A percentile compares a stretch with the other conserved stretches of the same genome.
These are phyloP conservation scores for Chymomyza caudatula DNA, from an alignment of 2,888 invertebrate genomes.

Conservation along the genomic window DNA sequence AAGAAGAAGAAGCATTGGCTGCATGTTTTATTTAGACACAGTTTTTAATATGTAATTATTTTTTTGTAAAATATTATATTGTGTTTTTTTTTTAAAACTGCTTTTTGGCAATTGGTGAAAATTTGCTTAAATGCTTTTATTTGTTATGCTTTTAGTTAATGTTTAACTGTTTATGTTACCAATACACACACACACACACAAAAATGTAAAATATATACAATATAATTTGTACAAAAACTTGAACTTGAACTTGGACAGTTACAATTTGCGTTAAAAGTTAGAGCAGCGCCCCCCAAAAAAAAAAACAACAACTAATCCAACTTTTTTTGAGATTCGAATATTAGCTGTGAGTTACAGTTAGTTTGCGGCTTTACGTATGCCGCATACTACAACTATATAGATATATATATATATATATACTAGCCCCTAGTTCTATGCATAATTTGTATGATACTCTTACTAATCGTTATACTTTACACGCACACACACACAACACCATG, in stretches of 20 bases:
- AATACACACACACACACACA: conserved; percentile 66
- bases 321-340: too few species aligned
- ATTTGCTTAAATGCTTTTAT: conserved; percentile 10
- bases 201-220: conserved; percentile 61
- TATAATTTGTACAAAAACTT: conserved; percentile 30
- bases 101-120: conserved; percentile 31
- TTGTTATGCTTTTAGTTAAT: conserved; percentile 13
- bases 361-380: too few species aligned
- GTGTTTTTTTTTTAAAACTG: conserved; percentile 16
- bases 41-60: not conserved
- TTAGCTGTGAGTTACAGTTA: too few species aligned
- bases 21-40: conserved; percentile 43
- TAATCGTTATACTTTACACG: conserved; percentile 40
- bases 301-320: not conserved
- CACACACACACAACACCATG: not conserved
- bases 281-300: not conserved
- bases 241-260: conserved; percentile 17
- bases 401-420: not conserved
- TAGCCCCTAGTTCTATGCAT: not conserved
- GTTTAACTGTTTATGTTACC: conserved; percentile 8
- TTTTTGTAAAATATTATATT: conserved; percentile 5
- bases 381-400: not conserved
- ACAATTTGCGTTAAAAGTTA: conserved; percentile 10
- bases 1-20: conserved; percentile 15
- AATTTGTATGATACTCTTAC: conserved; percentile 49